Conservation (phyloP, 2,888 invertebrate species). For the Dasysyrphus tricinctus region DNA sequence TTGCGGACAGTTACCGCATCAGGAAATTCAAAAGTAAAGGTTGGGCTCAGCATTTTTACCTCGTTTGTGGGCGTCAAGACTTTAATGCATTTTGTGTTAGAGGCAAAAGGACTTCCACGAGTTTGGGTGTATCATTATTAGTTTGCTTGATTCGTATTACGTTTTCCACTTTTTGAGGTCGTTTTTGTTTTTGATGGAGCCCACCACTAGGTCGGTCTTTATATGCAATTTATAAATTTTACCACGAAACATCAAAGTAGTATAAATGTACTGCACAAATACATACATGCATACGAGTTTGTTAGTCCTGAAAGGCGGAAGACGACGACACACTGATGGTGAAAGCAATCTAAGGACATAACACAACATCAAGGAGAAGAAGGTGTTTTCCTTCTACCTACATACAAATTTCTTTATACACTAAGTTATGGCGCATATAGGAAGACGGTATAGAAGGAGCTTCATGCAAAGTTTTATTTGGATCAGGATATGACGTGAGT, state of each 20-base stretch:
- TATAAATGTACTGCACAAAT: background rate
- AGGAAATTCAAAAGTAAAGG: constrained; percentile 33
- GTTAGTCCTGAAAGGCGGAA: constrained; percentile 12
- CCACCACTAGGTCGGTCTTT: constrained; percentile 31
- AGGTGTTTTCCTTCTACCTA: constrained; percentile 11
- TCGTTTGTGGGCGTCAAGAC: constrained; percentile 18
- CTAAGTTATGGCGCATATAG: background rate
- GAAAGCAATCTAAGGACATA: constrained; percentile 38
- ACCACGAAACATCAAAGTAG: constrained; percentile 52
- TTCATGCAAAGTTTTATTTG: constrained; percentile 56
- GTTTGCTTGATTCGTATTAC: constrained; percentile 36
- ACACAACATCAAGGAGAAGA: background rate
- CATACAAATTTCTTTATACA: constrained; percentile 8
- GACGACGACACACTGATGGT: constrained; percentile 14
- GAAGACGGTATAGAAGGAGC: background rate
- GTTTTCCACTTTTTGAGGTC: constrained; percentile 16
- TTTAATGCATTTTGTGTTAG: constrained; percentile 18
- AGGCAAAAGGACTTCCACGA: background rate
- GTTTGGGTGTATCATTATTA: constrained; percentile 49
- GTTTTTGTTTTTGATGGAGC: constrained; percentile 14
- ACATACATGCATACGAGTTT: background rate
- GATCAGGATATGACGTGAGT: constrained; percentile 52
- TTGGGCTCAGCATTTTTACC: constrained; percentile 48
- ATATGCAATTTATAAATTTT: constrained; percentile 68
- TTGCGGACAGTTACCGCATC: constrained; percentile 47